Conservation (phyloP, 1,140 invertebrate species). For the Andrena cerasifolii region DNA sequence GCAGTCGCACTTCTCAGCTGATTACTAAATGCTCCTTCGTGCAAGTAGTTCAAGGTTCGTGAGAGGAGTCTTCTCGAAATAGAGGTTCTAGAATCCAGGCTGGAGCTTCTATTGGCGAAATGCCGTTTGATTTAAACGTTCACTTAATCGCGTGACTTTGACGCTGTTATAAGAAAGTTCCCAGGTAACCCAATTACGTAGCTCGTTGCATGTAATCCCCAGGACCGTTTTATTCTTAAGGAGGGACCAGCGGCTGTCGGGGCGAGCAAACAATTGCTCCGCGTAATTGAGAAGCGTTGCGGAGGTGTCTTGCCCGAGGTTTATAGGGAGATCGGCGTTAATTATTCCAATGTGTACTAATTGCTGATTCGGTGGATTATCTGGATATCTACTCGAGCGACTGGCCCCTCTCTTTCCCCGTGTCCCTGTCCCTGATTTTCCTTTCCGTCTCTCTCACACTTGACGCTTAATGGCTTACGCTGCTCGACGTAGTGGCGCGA, state of each 20-base stretch:
- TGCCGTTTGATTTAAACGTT: background rate
- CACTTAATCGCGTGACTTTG: background rate
- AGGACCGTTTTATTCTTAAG: background rate
- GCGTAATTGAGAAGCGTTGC: constrained; percentile 54
- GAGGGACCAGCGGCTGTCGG: background rate
- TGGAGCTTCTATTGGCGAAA: too few relatives aligned
- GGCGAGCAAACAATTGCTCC: constrained; percentile 36
- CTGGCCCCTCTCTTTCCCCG: constrained; percentile 5
- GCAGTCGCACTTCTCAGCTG: too few relatives aligned
- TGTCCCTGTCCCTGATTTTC: background rate
- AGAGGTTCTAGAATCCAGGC: too few relatives aligned
- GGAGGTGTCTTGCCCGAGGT: constrained; percentile 44
- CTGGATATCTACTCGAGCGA: constrained; percentile 61
- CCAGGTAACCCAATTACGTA: background rate
- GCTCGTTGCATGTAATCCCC: background rate
- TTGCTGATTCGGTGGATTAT: constrained; percentile 69
- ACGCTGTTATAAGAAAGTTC: background rate
- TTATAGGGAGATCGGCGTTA: constrained; percentile 64
- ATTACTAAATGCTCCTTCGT: too few relatives aligned
- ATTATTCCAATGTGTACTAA: constrained; percentile 70
- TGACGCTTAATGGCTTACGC: constrained; percentile 38
- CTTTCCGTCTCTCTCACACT: background rate
- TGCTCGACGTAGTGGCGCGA: background rate
- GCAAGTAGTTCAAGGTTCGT: too few relatives aligned
- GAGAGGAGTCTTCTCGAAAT: too few relatives aligned